Evolutionary conservation across 1,140 invertebrate species (phyloP).

Genomic region (Ceratina australensis): DNA sequence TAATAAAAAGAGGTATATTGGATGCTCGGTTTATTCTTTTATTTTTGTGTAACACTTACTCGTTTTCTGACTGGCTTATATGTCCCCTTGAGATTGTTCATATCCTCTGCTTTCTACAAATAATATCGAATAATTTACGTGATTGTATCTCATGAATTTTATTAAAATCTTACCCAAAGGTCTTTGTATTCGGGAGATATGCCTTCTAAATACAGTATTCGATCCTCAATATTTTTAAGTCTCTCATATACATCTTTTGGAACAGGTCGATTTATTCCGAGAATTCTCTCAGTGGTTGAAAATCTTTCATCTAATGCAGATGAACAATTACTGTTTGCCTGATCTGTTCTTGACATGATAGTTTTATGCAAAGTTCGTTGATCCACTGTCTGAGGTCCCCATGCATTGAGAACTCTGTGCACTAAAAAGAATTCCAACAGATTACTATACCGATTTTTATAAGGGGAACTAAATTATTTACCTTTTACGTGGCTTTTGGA

Average conservation of each 20-base stretch:
- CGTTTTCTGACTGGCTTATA: constrained; percentile 57
- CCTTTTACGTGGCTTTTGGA: constrained; percentile 86
- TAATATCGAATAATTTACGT: neutral
- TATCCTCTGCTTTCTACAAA: constrained; percentile 40
- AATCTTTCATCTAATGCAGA: constrained; percentile 82
- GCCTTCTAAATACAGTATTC: constrained; percentile 84
- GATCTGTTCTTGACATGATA: neutral
- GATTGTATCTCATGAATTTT: neutral
- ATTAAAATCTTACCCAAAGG: constrained; percentile 80
- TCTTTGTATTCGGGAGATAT: constrained; percentile 86
- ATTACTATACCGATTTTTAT: neutral
- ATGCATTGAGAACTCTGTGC: constrained; percentile 81
- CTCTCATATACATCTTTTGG: constrained; percentile 82
- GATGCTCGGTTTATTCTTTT: no score
- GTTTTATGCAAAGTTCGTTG: constrained; percentile 49
- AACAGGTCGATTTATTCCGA: constrained; percentile 79
- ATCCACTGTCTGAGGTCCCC: constrained; percentile 82
- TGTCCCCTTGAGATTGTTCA: constrained; percentile 38
- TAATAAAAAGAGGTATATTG: no score
- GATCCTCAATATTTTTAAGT: constrained; percentile 84
- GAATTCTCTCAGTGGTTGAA: constrained; percentile 80
- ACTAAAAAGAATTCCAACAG: constrained; percentile 74
- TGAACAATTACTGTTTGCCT: constrained; percentile 56
- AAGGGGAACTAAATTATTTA: constrained; percentile 66
- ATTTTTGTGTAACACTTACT: constrained; percentile 43